phyloP scores from a whole-genome alignment of 2,113 vertebrate genomes.

The Amia ocellicauda region DNA sequence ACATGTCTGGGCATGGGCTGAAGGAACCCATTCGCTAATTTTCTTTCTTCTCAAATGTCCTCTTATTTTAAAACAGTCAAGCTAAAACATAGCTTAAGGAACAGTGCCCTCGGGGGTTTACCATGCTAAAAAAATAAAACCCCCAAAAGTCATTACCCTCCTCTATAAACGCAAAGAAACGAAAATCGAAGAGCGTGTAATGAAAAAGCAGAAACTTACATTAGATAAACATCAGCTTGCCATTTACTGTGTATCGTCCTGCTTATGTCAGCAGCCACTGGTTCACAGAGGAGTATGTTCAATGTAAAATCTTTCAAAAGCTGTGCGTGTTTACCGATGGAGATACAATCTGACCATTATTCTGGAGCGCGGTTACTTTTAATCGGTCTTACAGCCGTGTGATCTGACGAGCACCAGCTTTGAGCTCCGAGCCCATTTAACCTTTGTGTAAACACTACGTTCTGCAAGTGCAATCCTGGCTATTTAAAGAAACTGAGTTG shows the following conservation, averaged over 20 bases:
- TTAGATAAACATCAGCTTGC: conserved; percentile 38
- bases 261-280: conserved; percentile 4
- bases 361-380: too few relatives aligned
- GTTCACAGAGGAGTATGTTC: conserved; percentile 5
- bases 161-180: conserved; percentile 9
- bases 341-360: too few relatives aligned
- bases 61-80: conserved; percentile 17
- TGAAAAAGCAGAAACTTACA: conserved; percentile 18
- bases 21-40: conserved; percentile 29
- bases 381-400: too few relatives aligned
- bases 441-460: too few relatives aligned
- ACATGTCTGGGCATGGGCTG: conserved; percentile 8
- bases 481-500: too few relatives aligned
- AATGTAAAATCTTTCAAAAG: background rate
- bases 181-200: conserved; percentile 12
- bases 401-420: too few relatives aligned
- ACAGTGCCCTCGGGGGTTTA: conserved; percentile 18
- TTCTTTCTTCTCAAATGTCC: conserved; percentile 11
- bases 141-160: background rate
- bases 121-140: background rate
- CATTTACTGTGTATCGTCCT: conserved; percentile 17
- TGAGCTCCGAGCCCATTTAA: too few relatives aligned
- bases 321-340: background rate
- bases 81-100: conserved; percentile 22
- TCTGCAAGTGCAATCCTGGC: too few relatives aligned